Conservation (phyloP, 2,888 invertebrate genomes). For the Panopea generosa region DNA sequence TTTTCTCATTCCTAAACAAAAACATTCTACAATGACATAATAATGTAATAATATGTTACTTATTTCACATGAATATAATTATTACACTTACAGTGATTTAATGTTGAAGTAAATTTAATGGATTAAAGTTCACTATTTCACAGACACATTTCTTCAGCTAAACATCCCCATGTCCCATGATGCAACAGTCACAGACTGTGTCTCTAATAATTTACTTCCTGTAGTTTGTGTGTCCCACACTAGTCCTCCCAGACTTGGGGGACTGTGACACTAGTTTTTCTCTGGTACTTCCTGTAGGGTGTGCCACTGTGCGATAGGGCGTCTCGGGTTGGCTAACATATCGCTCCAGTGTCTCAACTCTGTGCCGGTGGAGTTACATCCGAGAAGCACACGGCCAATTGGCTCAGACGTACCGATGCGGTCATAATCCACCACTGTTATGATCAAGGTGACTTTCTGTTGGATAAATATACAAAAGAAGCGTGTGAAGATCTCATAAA, state of each 20-base stretch:
- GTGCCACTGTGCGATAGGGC: conserved; percentile 99
- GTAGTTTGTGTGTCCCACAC: background rate
- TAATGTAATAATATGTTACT: too few species aligned
- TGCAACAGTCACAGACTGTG: too few species aligned
- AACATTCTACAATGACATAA: too few species aligned
- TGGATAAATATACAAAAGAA: conserved; percentile 38
- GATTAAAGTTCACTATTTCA: too few species aligned
- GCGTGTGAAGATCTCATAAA: too few species aligned
- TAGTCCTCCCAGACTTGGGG: background rate
- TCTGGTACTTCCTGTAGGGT: conserved; percentile 98
- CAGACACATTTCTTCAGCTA: too few species aligned
- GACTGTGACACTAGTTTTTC: conserved; percentile 87
- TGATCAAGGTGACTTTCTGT: conserved; percentile 99
- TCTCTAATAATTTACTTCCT: too few species aligned
- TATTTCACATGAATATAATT: too few species aligned
- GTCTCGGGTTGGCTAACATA: conserved; percentile 99
- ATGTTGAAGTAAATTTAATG: too few species aligned
- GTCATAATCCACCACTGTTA: conserved; percentile 99
- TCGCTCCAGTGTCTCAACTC: conserved; percentile 99
- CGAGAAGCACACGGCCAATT: conserved; percentile 96
- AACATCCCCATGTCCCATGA: too few species aligned
- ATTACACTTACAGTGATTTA: too few species aligned
- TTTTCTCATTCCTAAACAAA: too few species aligned
- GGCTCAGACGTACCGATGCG: conserved; percentile 99
- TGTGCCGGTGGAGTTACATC: conserved; percentile 98